Base-by-base conservation (phyloP, 2,113 vertebrate genomes). In the Pteruthius melanotis region DNA sequence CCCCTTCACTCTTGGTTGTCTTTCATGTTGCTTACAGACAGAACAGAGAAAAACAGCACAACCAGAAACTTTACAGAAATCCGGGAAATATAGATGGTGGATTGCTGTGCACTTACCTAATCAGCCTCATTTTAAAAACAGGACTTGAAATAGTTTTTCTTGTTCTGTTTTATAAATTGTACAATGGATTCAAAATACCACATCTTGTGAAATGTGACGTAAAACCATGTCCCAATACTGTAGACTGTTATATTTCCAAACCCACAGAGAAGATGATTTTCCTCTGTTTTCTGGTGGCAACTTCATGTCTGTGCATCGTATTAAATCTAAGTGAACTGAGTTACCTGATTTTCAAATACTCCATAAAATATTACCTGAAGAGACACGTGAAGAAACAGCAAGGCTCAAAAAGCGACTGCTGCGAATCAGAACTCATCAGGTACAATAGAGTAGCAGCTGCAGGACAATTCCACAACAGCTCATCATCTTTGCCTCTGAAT, bases 251-350 rank as follows among this genome's bases (percentile, higher is more conserved):
- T 50, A 97, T 98, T 65, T 97, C 98, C 87, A 98, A 97, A 91
- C 97, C 98, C 53, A 99, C 98, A 0, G 99, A 99, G 97, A 99
- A 99, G 95, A 99, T 96, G 42, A 97, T 99, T 91, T 99, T 99
- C 96, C 97, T 99, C 30, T 97, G 96, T 95, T 98, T 99, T 95
- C 98, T 99, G 97, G 97, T 97, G 63, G 94, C 95, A 69, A 98
- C 98, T 4, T 99, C 99, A 5, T 94, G 98, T 19, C 89, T 99
- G 31, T 99, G 99, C 59, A 97, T 98, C 23, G 13, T 87, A 26
- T 93, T 99, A 61, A 99, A 99, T 63, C 16, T 98, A 17, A 95
- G 64, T 31, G 99, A 99, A 97, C 78, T 99, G 91, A 42, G 97
- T 49, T 98, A 99, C 47, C 98, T 99, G n/a, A 6, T 98, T 50